phyloP scores from a whole-genome alignment of 1,140 invertebrate species.

The Calliphora vicina region DNA sequence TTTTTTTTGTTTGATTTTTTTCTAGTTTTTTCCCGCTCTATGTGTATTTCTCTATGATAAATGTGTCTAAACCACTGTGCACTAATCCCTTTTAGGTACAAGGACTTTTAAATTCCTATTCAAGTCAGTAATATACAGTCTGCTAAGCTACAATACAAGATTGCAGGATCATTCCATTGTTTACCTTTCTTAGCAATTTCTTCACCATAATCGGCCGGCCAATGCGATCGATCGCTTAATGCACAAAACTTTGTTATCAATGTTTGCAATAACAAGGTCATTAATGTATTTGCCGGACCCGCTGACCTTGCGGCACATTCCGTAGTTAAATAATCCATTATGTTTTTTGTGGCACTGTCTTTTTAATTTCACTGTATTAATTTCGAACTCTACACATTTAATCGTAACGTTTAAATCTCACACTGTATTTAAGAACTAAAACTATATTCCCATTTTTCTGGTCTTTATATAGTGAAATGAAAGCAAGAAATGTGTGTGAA shows the following conservation, averaged over 20 bases:
- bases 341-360: not conserved
- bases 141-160: no score
- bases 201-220: slow-evolving; percentile 67
- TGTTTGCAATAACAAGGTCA: slow-evolving; percentile 67
- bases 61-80: no score
- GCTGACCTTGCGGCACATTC: slow-evolving; percentile 59
- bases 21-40: no score
- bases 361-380: not conserved
- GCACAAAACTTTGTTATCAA: slow-evolving; percentile 68
- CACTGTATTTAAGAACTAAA: not conserved
- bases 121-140: no score
- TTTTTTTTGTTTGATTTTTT: no score
- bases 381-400: not conserved
- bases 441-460: not conserved
- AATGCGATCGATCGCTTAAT: slow-evolving; percentile 66
- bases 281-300: slow-evolving; percentile 63
- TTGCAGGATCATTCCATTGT: no score
- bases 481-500: not conserved
- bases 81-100: no score
- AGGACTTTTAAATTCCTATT: no score
- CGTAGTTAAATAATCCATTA: slow-evolving; percentile 57
- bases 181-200: not conserved
- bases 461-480: not conserved
- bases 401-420: not conserved
- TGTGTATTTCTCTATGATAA: no score